Base-by-base conservation (phyloP, 2,888 invertebrate species). In the Yponomeuta malinellus region DNA sequence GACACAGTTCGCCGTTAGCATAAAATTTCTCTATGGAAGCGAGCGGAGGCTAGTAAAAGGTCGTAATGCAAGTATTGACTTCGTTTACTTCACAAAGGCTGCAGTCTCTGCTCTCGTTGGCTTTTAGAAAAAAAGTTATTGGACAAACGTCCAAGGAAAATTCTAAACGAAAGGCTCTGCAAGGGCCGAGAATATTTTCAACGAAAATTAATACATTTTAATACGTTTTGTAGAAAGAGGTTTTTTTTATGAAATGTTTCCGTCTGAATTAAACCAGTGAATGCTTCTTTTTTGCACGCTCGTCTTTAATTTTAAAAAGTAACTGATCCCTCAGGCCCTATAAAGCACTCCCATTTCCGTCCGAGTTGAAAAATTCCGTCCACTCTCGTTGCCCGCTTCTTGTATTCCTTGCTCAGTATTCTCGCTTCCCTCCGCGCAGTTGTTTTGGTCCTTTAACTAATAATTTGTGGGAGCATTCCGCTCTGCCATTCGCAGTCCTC, bases 71-170 rank as follows among this genome's bases (percentile, higher is more conserved):
- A 77, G 79, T 78, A 78, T 78, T 80, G 79, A 81, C 83, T 84
- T 82, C 81, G 81, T 83, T 84, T 80, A 74, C 78, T 74, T 72
- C 76, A 82, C 83, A 84, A 84, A 85, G 79, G 74, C 71, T 74
- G 23, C 43, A 43, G 68, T n/a, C 9, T 72, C 73, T 78, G 73
- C 78, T 76, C 78, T 73, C 73, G 75, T 72, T 74, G 77, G 79
- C 79, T 80, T 81, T 79, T 79, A 76, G 74, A 78, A 79, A 79
- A 78, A 80, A 80, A 65, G 12, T 75, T 76, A 75, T 71, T 71
- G 72, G 72, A 69, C 72, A 73, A 74, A 73, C 71, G 72, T 72
- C 71, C 29, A 65, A 31, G 8, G 31, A 65, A 65, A 29, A 65
- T 65, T 33, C 64, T 65, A 65, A 59, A 59, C 31, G 33, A 65